Base-by-base conservation (phyloP, 2,113 vertebrate species). In the Phalacrocorax aristotelis region DNA sequence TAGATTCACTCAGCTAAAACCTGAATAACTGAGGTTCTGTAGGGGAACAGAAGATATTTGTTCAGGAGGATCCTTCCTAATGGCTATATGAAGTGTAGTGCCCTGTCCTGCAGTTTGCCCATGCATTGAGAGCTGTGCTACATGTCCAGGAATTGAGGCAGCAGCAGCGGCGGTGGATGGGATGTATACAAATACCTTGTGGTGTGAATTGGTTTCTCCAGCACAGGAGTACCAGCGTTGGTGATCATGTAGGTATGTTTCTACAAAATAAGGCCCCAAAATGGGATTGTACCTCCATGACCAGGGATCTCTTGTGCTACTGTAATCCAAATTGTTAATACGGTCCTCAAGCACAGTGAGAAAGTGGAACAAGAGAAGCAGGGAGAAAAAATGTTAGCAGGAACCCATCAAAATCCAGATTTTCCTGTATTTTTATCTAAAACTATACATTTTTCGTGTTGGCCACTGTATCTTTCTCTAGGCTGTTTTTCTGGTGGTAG, bases 231-330 rank as follows among this genome's bases (percentile, higher is more conserved):
- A 23, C 13, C 40, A 65, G 5, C 1, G 2, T 5, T 5, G 3
- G 18, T 54, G 51, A 19, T 19, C 26, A 4, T 57, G 20, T 32
- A 70, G 25, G 20, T 20, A 42, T 34, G 22, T 44, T 36, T 55
- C 23, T 34, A 36, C 14, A 52, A 77, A 87, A 70, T 34, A 55
- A 1, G 3, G 4, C 4, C 1, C 0, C 3, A 40, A 86, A 40
- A 74, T 57, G 11, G 17, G 60, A 26, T 7, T 74, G 9, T n/a
- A 32, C 7, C 6, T 57, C 29, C 32, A 34, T 14, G 15, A 40
- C 5, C 19, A 34, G 32, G 42, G 15, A 48, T 71, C 29, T 64
- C 12, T 62, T 42, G 7, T 51, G 14, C 44, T 65, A 60, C 29
- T 48, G 4, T 26, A 69, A 49, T n/a, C 22, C 12, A 87, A 21